Percentiles rank a stretch among this genome's conserved stretches.
Evolutionary conservation across 30 jellyfish, hydroid and myxozoan genomes (phyloP).

Genomic region (Mastigias papua): DNA sequence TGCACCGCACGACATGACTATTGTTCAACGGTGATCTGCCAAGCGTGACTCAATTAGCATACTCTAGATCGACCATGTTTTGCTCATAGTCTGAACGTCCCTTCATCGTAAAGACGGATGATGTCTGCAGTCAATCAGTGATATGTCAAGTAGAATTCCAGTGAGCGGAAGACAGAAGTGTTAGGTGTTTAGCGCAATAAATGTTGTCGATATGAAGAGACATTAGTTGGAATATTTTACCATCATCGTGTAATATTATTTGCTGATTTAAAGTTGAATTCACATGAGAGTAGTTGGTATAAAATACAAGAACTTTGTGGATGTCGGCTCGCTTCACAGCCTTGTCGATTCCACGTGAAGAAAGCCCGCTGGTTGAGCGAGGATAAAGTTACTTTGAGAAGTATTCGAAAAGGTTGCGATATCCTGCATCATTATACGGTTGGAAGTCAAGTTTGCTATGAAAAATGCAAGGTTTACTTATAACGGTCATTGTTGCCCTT

Average conservation of each 20-base stretch:
- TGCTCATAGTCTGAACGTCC: background rate
- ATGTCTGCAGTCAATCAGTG: background rate
- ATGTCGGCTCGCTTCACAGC: background rate
- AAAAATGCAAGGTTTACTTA: conserved; percentile 19
- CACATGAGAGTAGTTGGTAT: background rate
- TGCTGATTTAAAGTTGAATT: background rate
- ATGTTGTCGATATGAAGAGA: background rate
- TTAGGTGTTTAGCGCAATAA: background rate
- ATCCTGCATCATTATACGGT: too few relatives aligned
- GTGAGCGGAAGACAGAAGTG: background rate
- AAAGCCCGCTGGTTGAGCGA: background rate
- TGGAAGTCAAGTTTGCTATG: too few relatives aligned
- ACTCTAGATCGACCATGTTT: background rate
- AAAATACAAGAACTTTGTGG: background rate
- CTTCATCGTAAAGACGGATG: conserved; percentile 13
- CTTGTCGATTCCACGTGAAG: conserved; percentile 29
- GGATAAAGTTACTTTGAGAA: background rate
- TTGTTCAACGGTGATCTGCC: conserved; percentile 27
- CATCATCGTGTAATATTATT: background rate
- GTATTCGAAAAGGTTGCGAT: background rate
- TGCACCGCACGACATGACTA: conserved; percentile 5
- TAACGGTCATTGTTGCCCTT: conserved; percentile 48
- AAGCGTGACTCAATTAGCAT: conserved; percentile 20
- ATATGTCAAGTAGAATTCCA: background rate
- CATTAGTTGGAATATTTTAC: background rate